Evolutionary conservation across 2,888 invertebrate species (phyloP).

Genomic region (Villa cingulata): DNA sequence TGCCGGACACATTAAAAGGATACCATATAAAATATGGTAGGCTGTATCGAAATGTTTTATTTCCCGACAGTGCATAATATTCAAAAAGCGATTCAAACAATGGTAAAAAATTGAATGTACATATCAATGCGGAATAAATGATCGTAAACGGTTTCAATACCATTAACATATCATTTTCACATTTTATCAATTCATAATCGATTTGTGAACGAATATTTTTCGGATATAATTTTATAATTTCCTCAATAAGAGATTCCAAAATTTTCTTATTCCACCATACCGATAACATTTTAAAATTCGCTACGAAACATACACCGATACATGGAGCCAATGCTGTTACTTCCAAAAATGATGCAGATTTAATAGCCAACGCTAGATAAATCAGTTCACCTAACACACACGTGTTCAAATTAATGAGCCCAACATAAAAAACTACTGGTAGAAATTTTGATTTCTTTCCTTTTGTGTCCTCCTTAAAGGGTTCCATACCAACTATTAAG

Average conservation of each 20-base stretch:
- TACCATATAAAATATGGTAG: slow-evolving; percentile 15
- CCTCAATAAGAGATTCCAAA: slow-evolving; percentile 19
- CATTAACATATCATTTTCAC: slow-evolving; percentile 16
- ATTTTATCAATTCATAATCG: slow-evolving; percentile 10
- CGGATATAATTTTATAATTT: slow-evolving; percentile 23
- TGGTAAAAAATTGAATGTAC: slow-evolving; percentile 25
- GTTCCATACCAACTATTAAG: slow-evolving; percentile 21
- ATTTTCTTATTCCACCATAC: slow-evolving; percentile 19
- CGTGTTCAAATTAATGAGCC: slow-evolving; percentile 20
- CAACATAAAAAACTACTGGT: slow-evolving; percentile 14
- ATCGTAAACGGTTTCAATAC: slow-evolving; percentile 20
- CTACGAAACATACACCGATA: slow-evolving; percentile 21
- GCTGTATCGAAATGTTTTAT: background rate
- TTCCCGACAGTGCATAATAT: slow-evolving; percentile 4
- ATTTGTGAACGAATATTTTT: slow-evolving; percentile 16
- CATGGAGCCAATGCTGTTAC: slow-evolving; percentile 25
- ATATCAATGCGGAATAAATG: slow-evolving; percentile 22
- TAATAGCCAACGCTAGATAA: slow-evolving; percentile 21
- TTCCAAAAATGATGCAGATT: slow-evolving; percentile 22
- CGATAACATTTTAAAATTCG: slow-evolving; percentile 23
- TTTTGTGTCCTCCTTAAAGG: slow-evolving; percentile 13
- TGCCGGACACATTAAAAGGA: slow-evolving; percentile 14
- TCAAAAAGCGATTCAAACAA: slow-evolving; percentile 7
- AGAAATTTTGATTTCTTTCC: background rate
- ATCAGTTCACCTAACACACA: slow-evolving; percentile 21